Evolutionary conservation across 2,113 vertebrate species (phyloP), one percentile per base, ranked within the genome.

Genomic region (Entelurus aequoreus): DNA sequence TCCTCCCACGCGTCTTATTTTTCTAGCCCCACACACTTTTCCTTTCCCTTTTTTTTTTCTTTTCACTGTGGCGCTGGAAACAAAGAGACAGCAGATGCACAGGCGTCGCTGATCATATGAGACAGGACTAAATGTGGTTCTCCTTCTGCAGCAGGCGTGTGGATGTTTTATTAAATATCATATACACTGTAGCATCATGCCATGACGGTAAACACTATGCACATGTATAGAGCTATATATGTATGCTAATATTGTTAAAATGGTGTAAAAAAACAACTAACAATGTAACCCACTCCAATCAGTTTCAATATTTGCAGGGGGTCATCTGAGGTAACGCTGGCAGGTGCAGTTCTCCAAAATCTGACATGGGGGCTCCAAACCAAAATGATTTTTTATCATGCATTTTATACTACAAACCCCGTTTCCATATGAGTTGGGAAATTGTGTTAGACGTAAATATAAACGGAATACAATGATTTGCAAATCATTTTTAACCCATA

Each of bases 51-150:
- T 62, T 48, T 62, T 48, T 66, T 66, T 28, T 28, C 28, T 28
- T 28, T 28, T 28, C 28, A 28, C 65, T 68, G 71, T 50, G 51
- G 57, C 15, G 56, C 64, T 71, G 8, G 65, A 67, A 79, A 81
- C 64, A 74, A 84, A 84, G 75, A 63, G 54, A 65, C 51, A 57
- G 48, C 76, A 76, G 72, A 81, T 72, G 61, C 63, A 56, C 13
- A 51, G 48, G 37, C 36, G 63, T 28, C 67, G 40, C 55, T 48
- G 48, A 74, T 63, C 73, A 70, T 62, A 54, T 0, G 55, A 78
- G 48, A 66, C 60, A 66, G n/a, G 3, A 46, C 42, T 46, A 3
- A 11, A 42, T 42, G 7, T 42, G 8, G 40, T 9, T 8, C 40
- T 8, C 8, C 40, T 40, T 6, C 40, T 42, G 40, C 10, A 42